phyloP scores from a whole-genome alignment of 2,113 vertebrate genomes.

The Sorex fumeus region DNA sequence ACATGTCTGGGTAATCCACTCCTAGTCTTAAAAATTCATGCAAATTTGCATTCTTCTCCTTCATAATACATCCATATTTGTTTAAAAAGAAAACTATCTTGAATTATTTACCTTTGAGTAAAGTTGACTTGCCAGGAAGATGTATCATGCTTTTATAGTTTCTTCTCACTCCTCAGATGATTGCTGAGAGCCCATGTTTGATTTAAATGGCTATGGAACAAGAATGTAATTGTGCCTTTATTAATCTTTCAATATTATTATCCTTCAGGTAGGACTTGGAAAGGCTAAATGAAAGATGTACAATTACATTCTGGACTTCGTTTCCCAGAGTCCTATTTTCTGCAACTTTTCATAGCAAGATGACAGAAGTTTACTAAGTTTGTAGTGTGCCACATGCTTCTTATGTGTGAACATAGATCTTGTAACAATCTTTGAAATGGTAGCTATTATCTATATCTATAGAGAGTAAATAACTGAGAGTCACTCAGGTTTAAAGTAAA shows the following conservation, averaged over 20 bases:
- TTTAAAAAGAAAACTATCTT: conserved; percentile 73
- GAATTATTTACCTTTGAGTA: conserved; percentile 79
- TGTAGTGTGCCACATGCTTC: neutral
- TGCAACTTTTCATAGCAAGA: no score
- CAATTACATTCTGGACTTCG: neutral
- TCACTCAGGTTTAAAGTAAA: neutral
- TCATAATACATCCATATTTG: conserved; percentile 72
- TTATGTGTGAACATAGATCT: neutral
- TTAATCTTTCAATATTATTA: neutral
- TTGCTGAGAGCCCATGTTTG: neutral
- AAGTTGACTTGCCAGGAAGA: conserved; percentile 59
- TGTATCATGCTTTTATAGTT: neutral
- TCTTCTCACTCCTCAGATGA: neutral
- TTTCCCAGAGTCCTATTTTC: neutral
- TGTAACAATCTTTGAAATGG: neutral
- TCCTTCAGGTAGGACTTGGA: neutral
- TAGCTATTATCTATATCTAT: neutral
- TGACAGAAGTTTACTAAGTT: neutral
- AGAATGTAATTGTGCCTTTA: neutral
- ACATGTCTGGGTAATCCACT: conserved; percentile 68
- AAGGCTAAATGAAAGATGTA: neutral
- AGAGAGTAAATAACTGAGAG: neutral
- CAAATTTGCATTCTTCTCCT: conserved; percentile 77
- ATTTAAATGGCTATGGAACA: neutral
- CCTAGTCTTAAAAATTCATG: conserved; percentile 78